Percentiles rank a stretch among this genome's conserved stretches.
These are phyloP conservation scores for Cerceris rybyensis DNA, from an alignment of 2,888 invertebrate species.

Conservation along the genomic window DNA sequence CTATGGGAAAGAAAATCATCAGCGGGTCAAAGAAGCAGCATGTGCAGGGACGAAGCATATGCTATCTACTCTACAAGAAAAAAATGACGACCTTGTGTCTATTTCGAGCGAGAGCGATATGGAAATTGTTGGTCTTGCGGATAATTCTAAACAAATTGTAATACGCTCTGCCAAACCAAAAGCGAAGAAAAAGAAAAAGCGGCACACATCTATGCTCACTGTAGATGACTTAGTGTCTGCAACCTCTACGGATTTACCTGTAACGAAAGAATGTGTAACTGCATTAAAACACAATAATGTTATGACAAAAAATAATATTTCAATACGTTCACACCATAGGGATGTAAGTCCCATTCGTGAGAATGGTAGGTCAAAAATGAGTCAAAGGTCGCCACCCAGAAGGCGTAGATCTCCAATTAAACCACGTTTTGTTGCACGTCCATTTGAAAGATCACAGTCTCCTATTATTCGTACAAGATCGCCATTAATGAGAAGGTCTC, in stretches of 20 bases:
- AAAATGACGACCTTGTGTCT: constrained; percentile 76
- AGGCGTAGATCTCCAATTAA: constrained; percentile 55
- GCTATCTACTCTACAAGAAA: constrained; percentile 72
- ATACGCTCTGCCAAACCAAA: constrained; percentile 45
- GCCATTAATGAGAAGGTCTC: constrained; percentile 12
- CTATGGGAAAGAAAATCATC: constrained; percentile 79
- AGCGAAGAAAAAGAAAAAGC: constrained; percentile 71
- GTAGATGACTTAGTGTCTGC: constrained; percentile 58
- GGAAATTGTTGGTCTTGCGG: constrained; percentile 75
- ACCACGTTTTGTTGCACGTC: constrained; percentile 36
- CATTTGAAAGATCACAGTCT: constrained; percentile 62
- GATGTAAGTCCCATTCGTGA: constrained; percentile 60
- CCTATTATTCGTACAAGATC: constrained; percentile 52
- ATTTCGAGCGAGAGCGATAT: constrained; percentile 80
- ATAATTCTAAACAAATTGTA: constrained; percentile 59
- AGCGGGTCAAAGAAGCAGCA: constrained; percentile 70
- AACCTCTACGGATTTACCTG: constrained; percentile 27
- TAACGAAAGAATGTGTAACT: constrained; percentile 1
- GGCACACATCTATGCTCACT: constrained; percentile 41
- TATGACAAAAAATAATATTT: constrained; percentile 43
- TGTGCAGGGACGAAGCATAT: constrained; percentile 58
- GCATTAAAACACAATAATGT: constrained; percentile 27
- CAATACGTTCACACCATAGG: constrained; percentile 52
- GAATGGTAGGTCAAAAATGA: constrained; percentile 37
- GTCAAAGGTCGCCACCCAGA: constrained; percentile 58